These are phyloP conservation scores for Ceuthmochares aereus DNA, from an alignment of 2,113 vertebrate species.

Conservation along the genomic window DNA sequence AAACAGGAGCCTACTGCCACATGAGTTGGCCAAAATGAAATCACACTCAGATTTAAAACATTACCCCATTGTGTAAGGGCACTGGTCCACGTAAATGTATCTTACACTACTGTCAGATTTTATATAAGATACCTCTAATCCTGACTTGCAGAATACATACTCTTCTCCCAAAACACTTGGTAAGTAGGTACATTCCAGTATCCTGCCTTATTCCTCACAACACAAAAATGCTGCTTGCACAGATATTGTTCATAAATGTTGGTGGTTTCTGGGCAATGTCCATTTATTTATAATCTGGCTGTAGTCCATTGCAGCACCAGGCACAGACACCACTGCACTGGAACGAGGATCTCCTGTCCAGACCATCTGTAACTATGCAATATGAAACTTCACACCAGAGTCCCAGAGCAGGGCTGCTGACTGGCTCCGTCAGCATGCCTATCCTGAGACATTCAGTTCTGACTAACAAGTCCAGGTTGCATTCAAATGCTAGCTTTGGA, in stretches of 20 bases:
- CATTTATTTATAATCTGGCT: background rate
- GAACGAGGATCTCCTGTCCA: background rate
- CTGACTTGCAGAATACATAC: background rate
- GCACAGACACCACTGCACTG: background rate
- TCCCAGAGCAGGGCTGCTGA: background rate
- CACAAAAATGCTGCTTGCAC: background rate
- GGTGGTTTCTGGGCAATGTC: background rate
- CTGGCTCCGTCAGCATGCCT: background rate
- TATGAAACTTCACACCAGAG: background rate
- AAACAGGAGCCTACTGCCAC: background rate
- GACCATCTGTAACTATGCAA: background rate
- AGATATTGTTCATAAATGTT: fast-evolving
- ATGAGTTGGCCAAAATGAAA: background rate
- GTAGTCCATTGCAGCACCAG: background rate
- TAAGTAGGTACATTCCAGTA: background rate
- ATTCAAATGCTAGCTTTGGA: background rate
- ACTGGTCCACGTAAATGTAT: background rate
- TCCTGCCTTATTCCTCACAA: background rate
- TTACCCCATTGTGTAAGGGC: background rate
- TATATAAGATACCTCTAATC: background rate
- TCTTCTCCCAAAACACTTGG: background rate
- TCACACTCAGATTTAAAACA: background rate
- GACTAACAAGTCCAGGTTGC: background rate
- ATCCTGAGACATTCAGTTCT: background rate
- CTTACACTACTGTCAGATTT: background rate